phyloP scores from a whole-genome alignment of 2,113 vertebrate genomes.

The Dinomys branickii region DNA sequence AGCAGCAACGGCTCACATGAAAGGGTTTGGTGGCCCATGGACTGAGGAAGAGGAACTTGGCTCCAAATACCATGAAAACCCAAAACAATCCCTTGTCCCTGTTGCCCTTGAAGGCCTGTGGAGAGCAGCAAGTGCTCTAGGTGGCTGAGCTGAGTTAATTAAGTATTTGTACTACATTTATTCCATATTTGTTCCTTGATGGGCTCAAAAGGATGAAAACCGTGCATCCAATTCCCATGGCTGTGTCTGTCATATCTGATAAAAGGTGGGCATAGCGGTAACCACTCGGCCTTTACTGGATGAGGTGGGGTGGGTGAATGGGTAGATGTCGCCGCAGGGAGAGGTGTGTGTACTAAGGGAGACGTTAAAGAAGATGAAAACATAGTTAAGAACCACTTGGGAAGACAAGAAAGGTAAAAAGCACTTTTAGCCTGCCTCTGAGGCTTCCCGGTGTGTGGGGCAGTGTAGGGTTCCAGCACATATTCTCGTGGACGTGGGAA shows the following conservation, averaged over 20 bases:
- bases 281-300: not conserved
- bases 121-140: not conserved
- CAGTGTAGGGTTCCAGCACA: not conserved
- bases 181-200: not conserved
- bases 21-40: not conserved
- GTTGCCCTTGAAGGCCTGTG: not conserved
- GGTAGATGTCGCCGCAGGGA: not conserved
- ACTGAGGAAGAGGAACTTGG: not conserved
- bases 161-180: not conserved
- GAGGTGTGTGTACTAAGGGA: not conserved
- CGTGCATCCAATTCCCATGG: not conserved
- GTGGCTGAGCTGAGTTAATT: not conserved
- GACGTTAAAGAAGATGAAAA: not conserved
- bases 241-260: not conserved
- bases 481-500: not conserved
- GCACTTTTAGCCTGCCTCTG: not conserved
- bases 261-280: not conserved
- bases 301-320: not conserved
- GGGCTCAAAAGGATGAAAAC: not conserved
- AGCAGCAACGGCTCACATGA: too few species aligned
- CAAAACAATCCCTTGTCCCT: accelerated
- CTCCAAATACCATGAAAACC: not conserved
- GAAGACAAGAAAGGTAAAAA: not conserved
- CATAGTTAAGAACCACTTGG: not conserved
- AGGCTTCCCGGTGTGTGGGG: not conserved